Evolutionary conservation across 92 coral and sea anemone genomes (phyloP).

Genomic region (Zoanthus gigantus): DNA sequence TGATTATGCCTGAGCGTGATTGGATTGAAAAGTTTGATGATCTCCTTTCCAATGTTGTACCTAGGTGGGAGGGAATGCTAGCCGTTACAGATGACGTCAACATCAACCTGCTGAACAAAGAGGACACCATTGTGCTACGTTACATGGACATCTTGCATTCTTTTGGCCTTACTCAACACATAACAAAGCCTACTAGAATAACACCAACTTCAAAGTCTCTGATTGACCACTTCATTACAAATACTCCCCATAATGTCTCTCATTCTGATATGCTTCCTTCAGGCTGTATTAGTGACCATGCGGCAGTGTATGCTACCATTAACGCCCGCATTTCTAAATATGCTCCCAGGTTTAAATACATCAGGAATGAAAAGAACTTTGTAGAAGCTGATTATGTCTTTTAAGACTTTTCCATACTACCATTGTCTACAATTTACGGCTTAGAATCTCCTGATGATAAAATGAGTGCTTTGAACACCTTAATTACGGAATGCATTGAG

Average conservation of each 20-base stretch:
- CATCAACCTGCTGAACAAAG: not conserved
- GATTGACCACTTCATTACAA: constrained; percentile 40
- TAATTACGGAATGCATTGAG: constrained; percentile 50
- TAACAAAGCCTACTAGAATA: constrained; percentile 31
- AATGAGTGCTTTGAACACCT: constrained; percentile 41
- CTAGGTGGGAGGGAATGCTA: constrained; percentile 41
- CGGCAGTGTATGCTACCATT: constrained; percentile 30
- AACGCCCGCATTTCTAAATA: constrained; percentile 45
- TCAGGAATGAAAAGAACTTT: constrained; percentile 47
- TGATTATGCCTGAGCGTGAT: too few species aligned
- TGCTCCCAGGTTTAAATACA: constrained; percentile 35
- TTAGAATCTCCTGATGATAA: constrained; percentile 57
- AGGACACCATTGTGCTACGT: too few species aligned
- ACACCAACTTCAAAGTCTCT: constrained; percentile 36
- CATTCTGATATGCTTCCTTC: constrained; percentile 31
- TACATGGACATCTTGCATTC: constrained; percentile 18
- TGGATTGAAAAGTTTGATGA: constrained; percentile 1
- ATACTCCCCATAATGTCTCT: constrained; percentile 20
- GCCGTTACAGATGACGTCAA: constrained; percentile 40
- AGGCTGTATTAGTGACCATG: constrained; percentile 44
- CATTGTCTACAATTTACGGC: constrained; percentile 61
- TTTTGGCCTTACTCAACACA: constrained; percentile 5
- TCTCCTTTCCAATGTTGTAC: not conserved
- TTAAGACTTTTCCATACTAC: constrained; percentile 63
- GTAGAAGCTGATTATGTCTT: constrained; percentile 44